phyloP scores from a whole-genome alignment of 2,797 vertebrate species.

The Clarias pachynema region DNA sequence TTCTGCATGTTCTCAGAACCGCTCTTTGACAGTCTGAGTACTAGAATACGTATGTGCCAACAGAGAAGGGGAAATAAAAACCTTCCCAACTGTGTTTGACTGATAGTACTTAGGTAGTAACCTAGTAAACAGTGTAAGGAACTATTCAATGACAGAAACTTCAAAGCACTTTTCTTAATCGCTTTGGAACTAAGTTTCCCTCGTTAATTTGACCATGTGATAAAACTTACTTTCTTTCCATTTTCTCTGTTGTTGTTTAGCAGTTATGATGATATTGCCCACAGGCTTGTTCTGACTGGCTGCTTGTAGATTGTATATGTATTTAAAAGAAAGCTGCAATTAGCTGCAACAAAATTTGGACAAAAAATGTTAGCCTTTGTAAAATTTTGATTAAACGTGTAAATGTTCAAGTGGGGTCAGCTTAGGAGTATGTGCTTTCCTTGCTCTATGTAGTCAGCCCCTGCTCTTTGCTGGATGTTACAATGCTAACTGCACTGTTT shows the following conservation, averaged over 20 bases:
- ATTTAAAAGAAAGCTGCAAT: neutral
- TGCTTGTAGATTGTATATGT: neutral
- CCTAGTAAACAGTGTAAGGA: no score
- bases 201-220: neutral
- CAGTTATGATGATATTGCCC: neutral
- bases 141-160: no score
- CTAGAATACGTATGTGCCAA: no score
- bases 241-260: neutral
- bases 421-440: neutral
- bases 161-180: no score
- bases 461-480: constrained; percentile 57
- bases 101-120: no score
- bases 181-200: no score
- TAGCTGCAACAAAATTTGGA: neutral
- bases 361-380: neutral
- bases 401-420: neutral
- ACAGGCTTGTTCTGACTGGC: neutral
- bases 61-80: no score
- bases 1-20: no score
- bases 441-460: constrained; percentile 18
- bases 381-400: neutral
- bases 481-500: constrained; percentile 68
- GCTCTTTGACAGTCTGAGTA: no score
- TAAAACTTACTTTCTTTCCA: neutral
- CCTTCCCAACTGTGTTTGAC: no score